A percentile compares a stretch with the other conserved stretches of the same genome.
Evolutionary conservation across 2,113 vertebrate genomes (phyloP).

Genomic region (Empidonax traillii): DNA sequence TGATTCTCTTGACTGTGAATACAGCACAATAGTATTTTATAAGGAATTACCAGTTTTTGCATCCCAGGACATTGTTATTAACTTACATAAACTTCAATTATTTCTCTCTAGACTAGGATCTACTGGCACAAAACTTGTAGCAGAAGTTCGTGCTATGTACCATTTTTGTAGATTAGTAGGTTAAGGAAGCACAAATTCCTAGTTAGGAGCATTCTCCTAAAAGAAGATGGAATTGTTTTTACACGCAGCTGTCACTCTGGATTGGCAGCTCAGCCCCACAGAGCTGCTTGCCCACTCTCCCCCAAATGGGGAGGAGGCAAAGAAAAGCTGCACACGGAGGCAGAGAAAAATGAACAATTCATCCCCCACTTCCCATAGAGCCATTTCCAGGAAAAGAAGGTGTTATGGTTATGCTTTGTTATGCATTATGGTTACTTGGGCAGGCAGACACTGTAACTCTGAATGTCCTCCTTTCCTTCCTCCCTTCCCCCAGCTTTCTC

Average conservation of each 20-base stretch:
- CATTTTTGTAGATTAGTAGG: not conserved
- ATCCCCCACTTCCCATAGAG: not conserved
- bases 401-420: rapidly evolving
- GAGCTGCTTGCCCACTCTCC: not conserved
- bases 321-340: not conserved
- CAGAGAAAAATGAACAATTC: not conserved
- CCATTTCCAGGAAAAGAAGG: not conserved
- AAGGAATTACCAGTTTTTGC: not conserved
- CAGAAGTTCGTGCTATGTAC: not conserved
- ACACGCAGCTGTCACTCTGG: not conserved
- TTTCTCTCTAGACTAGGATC: not conserved
- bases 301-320: not conserved
- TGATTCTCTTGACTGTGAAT: not conserved
- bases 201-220: not conserved
- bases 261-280: not conserved
- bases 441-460: not conserved
- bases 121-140: not conserved
- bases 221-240: not conserved
- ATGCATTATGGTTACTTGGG: rapidly evolving
- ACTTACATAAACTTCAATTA: not conserved
- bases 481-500: not conserved
- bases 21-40: not conserved
- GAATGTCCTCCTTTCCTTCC: not conserved
- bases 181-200: not conserved
- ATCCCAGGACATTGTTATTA: not conserved